These are phyloP conservation scores for Hemibagrus wyckioides DNA, from an alignment of 2,113 vertebrate genomes.

Conservation along the genomic window DNA sequence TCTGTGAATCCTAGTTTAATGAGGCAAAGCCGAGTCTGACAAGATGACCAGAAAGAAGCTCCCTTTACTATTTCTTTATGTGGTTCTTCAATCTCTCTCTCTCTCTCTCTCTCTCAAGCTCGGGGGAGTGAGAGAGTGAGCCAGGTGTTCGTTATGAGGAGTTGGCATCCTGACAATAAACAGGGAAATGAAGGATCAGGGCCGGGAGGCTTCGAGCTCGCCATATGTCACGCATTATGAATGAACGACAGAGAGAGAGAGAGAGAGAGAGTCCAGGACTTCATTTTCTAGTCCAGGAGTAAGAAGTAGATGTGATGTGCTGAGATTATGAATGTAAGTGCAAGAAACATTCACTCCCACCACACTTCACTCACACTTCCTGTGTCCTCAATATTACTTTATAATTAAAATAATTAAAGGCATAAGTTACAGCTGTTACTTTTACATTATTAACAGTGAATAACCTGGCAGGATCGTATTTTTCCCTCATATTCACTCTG, in stretches of 20 bases:
- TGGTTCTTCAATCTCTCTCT: conserved; percentile 7
- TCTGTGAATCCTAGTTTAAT: conserved; percentile 64
- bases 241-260: neutral
- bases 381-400: neutral
- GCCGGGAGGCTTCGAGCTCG: neutral
- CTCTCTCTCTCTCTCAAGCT: neutral
- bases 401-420: neutral
- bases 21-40: conserved; percentile 52
- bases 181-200: conserved; percentile 45
- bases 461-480: neutral
- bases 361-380: neutral
- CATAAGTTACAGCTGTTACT: neutral
- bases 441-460: neutral
- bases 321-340: neutral
- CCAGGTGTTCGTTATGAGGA: conserved; percentile 51
- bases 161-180: conserved; percentile 35
- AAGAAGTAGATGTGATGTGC: neutral
- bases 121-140: neutral
- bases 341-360: neutral
- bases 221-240: conserved; percentile 30
- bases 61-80: neutral
- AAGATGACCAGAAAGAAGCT: conserved; percentile 24
- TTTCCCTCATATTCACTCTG: neutral
- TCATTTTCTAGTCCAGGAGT: neutral
- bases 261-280: neutral